A percentile compares a stretch with the other conserved stretches of the same genome.
Conservation (phyloP, 2,888 invertebrate genomes). For the Ophonus ardosiacus region DNA sequence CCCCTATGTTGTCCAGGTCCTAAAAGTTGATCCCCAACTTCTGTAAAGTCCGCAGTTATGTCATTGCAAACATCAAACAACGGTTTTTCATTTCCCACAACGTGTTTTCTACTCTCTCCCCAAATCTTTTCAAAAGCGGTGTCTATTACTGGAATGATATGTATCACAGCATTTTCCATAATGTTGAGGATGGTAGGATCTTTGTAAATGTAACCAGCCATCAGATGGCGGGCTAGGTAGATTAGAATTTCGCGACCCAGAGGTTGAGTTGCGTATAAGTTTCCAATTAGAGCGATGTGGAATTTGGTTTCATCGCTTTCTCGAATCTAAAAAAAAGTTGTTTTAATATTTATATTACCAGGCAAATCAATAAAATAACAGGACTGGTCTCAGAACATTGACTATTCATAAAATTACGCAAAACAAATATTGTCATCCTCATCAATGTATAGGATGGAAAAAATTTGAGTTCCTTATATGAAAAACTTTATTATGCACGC, state of each 20-base stretch:
- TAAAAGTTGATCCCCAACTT: slow-evolving; percentile 84
- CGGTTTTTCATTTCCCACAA: slow-evolving; percentile 69
- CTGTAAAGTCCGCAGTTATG: slow-evolving; percentile 76
- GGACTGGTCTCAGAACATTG: too few species aligned
- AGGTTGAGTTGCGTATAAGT: slow-evolving; percentile 88
- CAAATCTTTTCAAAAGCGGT: slow-evolving; percentile 77
- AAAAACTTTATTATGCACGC: too few species aligned
- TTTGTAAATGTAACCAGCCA: slow-evolving; percentile 83
- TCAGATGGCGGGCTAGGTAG: slow-evolving; percentile 89
- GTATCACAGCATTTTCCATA: slow-evolving; percentile 85
- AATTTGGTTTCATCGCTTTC: slow-evolving; percentile 89
- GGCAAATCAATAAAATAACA: too few species aligned
- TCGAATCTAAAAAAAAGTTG: slow-evolving; percentile 79
- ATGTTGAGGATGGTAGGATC: slow-evolving; percentile 83
- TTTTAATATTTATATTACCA: not conserved
- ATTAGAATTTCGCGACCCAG: slow-evolving; percentile 90
- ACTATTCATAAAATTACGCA: too few species aligned
- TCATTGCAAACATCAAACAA: slow-evolving; percentile 72
- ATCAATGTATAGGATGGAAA: too few species aligned
- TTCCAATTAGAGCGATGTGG: slow-evolving; percentile 90
- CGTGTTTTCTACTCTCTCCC: slow-evolving; percentile 74
- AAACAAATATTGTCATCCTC: too few species aligned
- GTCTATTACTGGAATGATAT: slow-evolving; percentile 86
- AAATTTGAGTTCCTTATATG: too few species aligned
- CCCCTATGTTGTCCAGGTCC: slow-evolving; percentile 75